Percentiles rank a stretch among this genome's conserved stretches.
Evolutionary conservation across 2,797 vertebrate genomes (phyloP).

Genomic region (Phylloscopus collybita): DNA sequence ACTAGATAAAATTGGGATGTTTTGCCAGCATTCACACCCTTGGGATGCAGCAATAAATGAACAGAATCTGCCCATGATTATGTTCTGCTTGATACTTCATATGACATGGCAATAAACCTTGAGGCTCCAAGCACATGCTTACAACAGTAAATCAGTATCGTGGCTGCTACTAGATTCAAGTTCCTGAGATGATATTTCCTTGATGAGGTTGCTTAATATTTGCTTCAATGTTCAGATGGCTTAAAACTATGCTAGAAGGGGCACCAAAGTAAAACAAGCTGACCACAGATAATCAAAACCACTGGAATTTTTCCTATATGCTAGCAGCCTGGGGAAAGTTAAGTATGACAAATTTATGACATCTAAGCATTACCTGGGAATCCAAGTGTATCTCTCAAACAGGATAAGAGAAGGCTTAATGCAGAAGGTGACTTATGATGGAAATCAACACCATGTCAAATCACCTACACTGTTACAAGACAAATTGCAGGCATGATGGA

Average conservation of each 20-base stretch:
- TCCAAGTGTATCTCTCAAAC: neutral
- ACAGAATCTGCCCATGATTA: neutral
- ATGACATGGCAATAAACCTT: neutral
- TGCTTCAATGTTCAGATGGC: neutral
- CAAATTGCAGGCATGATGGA: neutral
- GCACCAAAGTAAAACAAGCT: neutral
- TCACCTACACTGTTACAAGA: neutral
- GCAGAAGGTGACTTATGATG: neutral
- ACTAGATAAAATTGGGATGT: neutral
- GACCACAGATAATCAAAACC: neutral
- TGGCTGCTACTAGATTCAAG: neutral
- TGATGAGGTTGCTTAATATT: neutral
- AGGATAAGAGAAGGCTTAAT: neutral
- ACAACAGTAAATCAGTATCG: neutral
- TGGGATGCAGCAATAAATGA: constrained; percentile 14
- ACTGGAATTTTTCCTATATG: neutral
- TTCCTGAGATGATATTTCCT: neutral
- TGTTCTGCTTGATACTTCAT: neutral
- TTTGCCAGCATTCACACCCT: neutral
- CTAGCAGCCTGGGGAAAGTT: neutral
- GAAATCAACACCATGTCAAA: neutral
- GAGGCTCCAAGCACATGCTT: neutral
- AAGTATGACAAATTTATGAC: neutral
- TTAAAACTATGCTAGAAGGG: neutral
- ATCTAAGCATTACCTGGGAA: neutral